A percentile compares a stretch with the other conserved stretches of the same genome.
Conservation (phyloP, 2,888 invertebrate species). For the Zaprionus bogoriensis region DNA sequence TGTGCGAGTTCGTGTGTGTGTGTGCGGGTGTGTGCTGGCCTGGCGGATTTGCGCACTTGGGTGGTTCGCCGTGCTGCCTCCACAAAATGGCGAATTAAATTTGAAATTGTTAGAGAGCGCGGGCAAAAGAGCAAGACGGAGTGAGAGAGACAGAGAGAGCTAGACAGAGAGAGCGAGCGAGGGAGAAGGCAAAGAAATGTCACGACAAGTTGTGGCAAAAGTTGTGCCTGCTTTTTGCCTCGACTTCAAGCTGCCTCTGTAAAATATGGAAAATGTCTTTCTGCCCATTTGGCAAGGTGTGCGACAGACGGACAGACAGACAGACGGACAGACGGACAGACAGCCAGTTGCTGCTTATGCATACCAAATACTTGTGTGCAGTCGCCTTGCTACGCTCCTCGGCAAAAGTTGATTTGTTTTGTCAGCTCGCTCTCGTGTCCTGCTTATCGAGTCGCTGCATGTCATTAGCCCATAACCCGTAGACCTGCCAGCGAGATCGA, state of each 20-base stretch:
- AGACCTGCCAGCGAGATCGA: too few relatives aligned
- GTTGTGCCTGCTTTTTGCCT: slow-evolving; percentile 61
- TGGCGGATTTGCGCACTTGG: slow-evolving; percentile 47
- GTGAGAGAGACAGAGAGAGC: not conserved
- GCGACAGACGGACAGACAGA: slow-evolving; percentile 30
- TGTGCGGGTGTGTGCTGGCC: slow-evolving; percentile 3
- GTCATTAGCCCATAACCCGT: not conserved
- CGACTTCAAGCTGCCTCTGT: slow-evolving; percentile 43
- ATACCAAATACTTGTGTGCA: slow-evolving; percentile 62
- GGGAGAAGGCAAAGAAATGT: slow-evolving; percentile 41
- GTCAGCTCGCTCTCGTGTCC: slow-evolving; percentile 1
- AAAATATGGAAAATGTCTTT: slow-evolving; percentile 70
- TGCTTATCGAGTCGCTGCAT: not conserved
- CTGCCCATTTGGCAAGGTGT: slow-evolving; percentile 60
- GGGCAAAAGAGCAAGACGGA: not conserved
- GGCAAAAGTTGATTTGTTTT: slow-evolving; percentile 14
- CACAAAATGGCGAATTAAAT: slow-evolving; percentile 76
- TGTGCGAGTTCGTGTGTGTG: too few relatives aligned
- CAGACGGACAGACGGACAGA: slow-evolving; percentile 24
- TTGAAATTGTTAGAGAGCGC: slow-evolving; percentile 61
- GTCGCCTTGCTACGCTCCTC: not conserved
- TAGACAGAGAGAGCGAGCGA: not conserved
- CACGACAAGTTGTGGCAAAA: slow-evolving; percentile 70
- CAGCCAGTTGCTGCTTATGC: slow-evolving; percentile 70
- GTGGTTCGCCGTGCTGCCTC: slow-evolving; percentile 39